Percentiles rank a stretch among this genome's conserved stretches.
phyloP scores from a whole-genome alignment of 2,888 invertebrate species.

The Linyphia triangularis region DNA sequence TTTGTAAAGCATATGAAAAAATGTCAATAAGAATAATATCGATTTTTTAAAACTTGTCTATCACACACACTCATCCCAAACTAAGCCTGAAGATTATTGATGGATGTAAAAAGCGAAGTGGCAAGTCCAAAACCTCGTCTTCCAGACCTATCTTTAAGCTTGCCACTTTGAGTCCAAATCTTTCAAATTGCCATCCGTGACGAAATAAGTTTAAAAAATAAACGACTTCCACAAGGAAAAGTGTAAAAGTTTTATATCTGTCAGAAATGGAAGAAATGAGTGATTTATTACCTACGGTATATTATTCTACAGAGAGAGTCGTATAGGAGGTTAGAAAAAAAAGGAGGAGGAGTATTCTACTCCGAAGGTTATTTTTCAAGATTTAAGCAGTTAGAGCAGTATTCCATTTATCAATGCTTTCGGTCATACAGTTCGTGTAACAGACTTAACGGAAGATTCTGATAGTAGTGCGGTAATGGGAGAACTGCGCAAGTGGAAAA shows the following conservation, averaged over 20 bases:
- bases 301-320: slow-evolving; percentile 65
- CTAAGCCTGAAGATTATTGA: background rate
- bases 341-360: slow-evolving; percentile 14
- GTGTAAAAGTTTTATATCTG: slow-evolving; percentile 63
- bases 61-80: background rate
- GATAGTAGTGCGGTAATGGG: slow-evolving; percentile 44
- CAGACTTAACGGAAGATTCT: slow-evolving; percentile 51
- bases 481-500: slow-evolving; percentile 15
- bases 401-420: slow-evolving; percentile 57
- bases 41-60: background rate
- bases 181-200: slow-evolving; percentile 9
- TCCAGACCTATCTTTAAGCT: background rate
- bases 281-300: slow-evolving; percentile 55
- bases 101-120: background rate
- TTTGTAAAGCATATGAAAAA: background rate
- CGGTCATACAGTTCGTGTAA: slow-evolving; percentile 48
- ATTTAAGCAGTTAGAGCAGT: slow-evolving; percentile 58
- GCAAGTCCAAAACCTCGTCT: background rate
- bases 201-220: slow-evolving; percentile 53
- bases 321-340: background rate
- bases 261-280: slow-evolving; percentile 56
- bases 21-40: background rate
- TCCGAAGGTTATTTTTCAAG: slow-evolving; percentile 60
- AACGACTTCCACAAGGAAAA: slow-evolving; percentile 40
- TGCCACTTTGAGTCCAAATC: slow-evolving; percentile 3